These are phyloP conservation scores for Drosophila nr. perissopoda DNA, from an alignment of 2,888 invertebrate genomes.

Conservation along the genomic window DNA sequence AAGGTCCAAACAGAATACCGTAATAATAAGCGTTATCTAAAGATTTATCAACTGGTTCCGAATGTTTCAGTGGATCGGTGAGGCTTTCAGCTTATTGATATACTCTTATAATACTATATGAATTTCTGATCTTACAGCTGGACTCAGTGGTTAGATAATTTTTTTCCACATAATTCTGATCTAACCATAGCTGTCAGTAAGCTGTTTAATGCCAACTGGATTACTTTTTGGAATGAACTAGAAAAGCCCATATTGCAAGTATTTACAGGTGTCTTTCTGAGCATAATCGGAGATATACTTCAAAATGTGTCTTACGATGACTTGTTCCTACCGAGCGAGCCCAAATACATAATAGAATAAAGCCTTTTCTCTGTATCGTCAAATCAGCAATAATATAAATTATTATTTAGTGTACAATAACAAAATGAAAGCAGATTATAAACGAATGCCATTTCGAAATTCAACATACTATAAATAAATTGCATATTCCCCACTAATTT, in stretches of 20 bases:
- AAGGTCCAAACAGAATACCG: conserved; percentile 64
- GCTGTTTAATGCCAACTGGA: conserved; percentile 58
- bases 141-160: conserved; percentile 61
- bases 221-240: conserved; percentile 66
- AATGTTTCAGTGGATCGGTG: conserved; percentile 56
- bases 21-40: conserved; percentile 63
- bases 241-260: conserved; percentile 56
- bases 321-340: conserved; percentile 44
- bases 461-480: not conserved
- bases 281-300: conserved; percentile 54
- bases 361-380: not conserved
- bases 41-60: conserved; percentile 64
- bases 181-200: conserved; percentile 54
- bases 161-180: conserved; percentile 59
- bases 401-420: not conserved
- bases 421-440: not conserved
- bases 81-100: conserved; percentile 11
- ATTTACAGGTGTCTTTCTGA: conserved; percentile 52
- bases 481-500: conserved; percentile 16
- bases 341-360: not conserved
- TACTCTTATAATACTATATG: not conserved
- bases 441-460: conserved; percentile 11
- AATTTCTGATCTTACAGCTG: conserved; percentile 32
- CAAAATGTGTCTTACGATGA: conserved; percentile 64
- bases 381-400: not conserved